These are phyloP conservation scores for Halictus rubicundus DNA, from an alignment of 1,140 invertebrate genomes.

Conservation along the genomic window DNA sequence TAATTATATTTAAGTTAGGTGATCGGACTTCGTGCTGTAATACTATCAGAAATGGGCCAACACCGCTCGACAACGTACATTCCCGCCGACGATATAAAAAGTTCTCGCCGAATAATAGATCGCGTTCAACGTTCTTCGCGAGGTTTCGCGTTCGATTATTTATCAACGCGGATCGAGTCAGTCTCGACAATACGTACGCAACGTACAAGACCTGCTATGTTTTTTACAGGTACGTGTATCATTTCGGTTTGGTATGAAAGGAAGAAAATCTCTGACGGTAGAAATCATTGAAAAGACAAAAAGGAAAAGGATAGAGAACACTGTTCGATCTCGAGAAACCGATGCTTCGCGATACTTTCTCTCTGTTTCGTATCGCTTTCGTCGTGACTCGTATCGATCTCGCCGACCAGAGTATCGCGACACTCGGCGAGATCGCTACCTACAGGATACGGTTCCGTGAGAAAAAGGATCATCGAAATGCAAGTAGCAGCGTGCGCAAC, in stretches of 20 bases:
- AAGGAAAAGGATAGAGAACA: not conserved
- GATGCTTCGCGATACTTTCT: no score
- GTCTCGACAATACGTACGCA: no score
- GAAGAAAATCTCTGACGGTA: not conserved
- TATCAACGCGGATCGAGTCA: no score
- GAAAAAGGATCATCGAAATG: slow-evolving; percentile 5
- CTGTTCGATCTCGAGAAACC: not conserved
- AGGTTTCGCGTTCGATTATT: no score
- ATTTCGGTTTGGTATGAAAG: no score
- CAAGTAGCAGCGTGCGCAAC: not conserved
- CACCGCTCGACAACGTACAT: slow-evolving; percentile 8
- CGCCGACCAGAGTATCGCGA: not conserved
- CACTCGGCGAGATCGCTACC: no score
- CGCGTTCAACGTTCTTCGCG: not conserved
- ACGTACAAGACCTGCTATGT: no score
- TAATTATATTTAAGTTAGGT: slow-evolving; percentile 36
- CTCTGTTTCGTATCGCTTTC: no score
- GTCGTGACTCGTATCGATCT: not conserved
- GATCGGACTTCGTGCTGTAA: slow-evolving; percentile 41
- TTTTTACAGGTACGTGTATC: no score
- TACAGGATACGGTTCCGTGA: no score
- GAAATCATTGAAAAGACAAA: not conserved
- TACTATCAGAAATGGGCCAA: slow-evolving; percentile 43
- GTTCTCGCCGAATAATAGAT: not conserved
- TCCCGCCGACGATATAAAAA: not conserved